Evolutionary conservation across 1,140 invertebrate genomes (phyloP), one percentile per base, ranked within the genome.

Genomic region (Chrysoperla carnea): DNA sequence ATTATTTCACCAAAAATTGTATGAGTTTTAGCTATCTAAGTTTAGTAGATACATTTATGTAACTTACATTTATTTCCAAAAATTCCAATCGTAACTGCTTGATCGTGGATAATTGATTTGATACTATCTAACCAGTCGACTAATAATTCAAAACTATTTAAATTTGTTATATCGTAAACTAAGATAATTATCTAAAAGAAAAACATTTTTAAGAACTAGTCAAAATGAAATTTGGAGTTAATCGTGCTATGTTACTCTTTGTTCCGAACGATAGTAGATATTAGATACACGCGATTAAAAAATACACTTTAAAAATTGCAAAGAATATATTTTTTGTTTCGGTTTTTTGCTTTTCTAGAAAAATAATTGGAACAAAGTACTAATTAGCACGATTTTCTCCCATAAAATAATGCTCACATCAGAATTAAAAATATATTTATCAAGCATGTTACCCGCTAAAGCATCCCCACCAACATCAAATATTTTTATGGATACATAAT

Each of bases 101-200:
- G 40, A 9, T 55, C 46, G 14, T 43, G 58, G 6, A 68, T 65
- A 1, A 78, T 67, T 36, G 72, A 66, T 46, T 72, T 72, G 6
- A 84, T 72, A 40, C 63, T 66, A 17, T 62, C 56, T 44, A 87
- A 63, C 89, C 89, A 93, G 11, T 75, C 66, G 13, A 70, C 66
- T 6, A 91, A 55, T 47, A 75, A 75, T 39, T 85, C 83, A 60
- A 92, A 90, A 61, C 81, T 88, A 46, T 72, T 66, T 37, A 69
- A 65, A 53, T 84, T 88, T 29, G 85, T 89, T 6, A 92, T 76
- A 56, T 93, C 89, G 62, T 89, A 92, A 1, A 91, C 79, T 41
- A 91, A 64, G 39, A 93, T 53, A 43, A 90, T 70, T 33, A 84
- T 75, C 84, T 89, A 57, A 44, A 75, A 72, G 49, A 39, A 39